A percentile compares a stretch with the other conserved stretches of the same genome.
Conservation (phyloP, 2,888 invertebrate species). For the Bedellia somnulentella region DNA sequence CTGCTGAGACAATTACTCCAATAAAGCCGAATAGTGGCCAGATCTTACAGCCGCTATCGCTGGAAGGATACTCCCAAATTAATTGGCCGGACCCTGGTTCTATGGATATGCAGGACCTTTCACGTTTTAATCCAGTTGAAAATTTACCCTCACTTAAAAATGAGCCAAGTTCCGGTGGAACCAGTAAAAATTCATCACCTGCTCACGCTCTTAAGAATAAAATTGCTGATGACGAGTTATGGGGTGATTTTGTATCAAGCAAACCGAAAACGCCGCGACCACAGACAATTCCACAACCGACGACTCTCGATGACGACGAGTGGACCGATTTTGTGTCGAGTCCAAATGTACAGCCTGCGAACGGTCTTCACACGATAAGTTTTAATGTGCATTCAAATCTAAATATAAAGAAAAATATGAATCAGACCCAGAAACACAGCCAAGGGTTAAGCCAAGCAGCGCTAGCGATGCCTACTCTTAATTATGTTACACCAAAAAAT, state of each 20-base stretch:
- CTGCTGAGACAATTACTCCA: background rate
- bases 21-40: slow-evolving; percentile 22
- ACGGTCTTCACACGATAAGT: slow-evolving; percentile 49
- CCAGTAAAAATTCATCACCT: slow-evolving; percentile 35
- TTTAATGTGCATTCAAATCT: slow-evolving; percentile 46
- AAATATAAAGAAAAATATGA: slow-evolving; percentile 30
- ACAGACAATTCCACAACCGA: slow-evolving; percentile 16
- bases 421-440: slow-evolving; percentile 21
- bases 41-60: slow-evolving; percentile 47
- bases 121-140: slow-evolving; percentile 51
- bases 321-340: slow-evolving; percentile 56
- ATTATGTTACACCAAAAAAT: slow-evolving; percentile 49
- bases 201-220: slow-evolving; percentile 26
- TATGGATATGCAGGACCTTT: slow-evolving; percentile 47
- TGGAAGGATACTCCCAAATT: slow-evolving; percentile 57
- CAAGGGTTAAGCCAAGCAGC: slow-evolving; percentile 24
- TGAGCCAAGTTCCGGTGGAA: slow-evolving; percentile 25
- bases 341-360: slow-evolving; percentile 36
- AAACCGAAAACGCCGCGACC: slow-evolving; percentile 30
- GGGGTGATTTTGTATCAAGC: slow-evolving; percentile 65
- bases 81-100: slow-evolving; percentile 66
- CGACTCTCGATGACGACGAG: slow-evolving; percentile 43
- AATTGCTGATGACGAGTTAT: slow-evolving; percentile 54
- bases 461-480: slow-evolving; percentile 41
- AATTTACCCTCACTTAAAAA: slow-evolving; percentile 42